Evolutionary conservation across 2,888 invertebrate species (phyloP).

Genomic region (Perdita meconis): DNA sequence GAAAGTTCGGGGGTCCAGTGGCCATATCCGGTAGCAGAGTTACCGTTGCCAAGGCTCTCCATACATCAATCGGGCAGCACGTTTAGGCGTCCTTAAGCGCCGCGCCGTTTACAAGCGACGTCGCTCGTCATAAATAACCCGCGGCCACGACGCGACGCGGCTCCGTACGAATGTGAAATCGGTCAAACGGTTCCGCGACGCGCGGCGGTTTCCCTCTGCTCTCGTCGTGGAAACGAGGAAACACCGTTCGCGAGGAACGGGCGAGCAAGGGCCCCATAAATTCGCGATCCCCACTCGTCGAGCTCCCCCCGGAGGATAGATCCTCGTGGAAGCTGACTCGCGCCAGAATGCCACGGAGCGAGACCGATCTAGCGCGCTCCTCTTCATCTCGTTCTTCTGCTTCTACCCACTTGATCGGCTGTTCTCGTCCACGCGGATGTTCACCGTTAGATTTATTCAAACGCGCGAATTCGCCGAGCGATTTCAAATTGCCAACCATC

Average conservation of each 20-base stretch:
- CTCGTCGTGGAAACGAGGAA: slow-evolving; percentile 36
- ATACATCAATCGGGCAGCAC: slow-evolving; percentile 37
- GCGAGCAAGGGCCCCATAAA: slow-evolving; percentile 59
- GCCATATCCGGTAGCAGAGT: slow-evolving; percentile 33
- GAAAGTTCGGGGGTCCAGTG: slow-evolving; percentile 1
- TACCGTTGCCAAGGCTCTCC: slow-evolving; percentile 37
- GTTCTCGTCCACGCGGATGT: slow-evolving; percentile 46
- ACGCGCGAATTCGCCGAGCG: slow-evolving; percentile 60
- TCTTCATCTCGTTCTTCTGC: slow-evolving; percentile 30
- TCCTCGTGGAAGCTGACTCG: slow-evolving; percentile 2
- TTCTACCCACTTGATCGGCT: slow-evolving; percentile 8
- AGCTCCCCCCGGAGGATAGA: too few relatives aligned
- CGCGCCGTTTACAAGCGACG: slow-evolving; percentile 44
- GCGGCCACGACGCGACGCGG: slow-evolving; percentile 15
- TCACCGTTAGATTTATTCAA: slow-evolving; percentile 72
- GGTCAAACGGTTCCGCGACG: slow-evolving; percentile 39
- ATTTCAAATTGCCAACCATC: slow-evolving; percentile 56
- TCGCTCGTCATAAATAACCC: slow-evolving; percentile 44
- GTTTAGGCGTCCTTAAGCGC: slow-evolving; percentile 50
- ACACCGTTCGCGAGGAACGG: slow-evolving; percentile 42
- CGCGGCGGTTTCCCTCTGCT: slow-evolving; percentile 39
- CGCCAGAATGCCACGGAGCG: slow-evolving; percentile 28
- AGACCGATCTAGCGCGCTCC: slow-evolving; percentile 33
- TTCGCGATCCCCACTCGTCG: slow-evolving; percentile 39
- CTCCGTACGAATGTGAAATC: slow-evolving; percentile 55